A percentile compares a stretch with the other conserved stretches of the same genome.
Evolutionary conservation across 2,888 invertebrate genomes (phyloP).

Genomic region (Argynnis bischoffii): DNA sequence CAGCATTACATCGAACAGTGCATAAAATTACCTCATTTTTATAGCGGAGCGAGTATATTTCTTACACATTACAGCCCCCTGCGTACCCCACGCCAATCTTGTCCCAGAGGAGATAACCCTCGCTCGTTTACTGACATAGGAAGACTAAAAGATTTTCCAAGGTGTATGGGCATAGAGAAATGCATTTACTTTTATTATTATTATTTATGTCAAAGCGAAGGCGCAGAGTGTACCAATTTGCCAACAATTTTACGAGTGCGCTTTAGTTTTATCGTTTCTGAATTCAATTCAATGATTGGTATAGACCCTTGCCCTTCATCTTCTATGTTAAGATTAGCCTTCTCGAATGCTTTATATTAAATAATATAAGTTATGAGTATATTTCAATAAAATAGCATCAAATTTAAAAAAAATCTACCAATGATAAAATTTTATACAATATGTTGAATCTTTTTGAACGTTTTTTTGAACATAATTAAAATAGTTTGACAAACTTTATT

Average conservation of each 20-base stretch:
- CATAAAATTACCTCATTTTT: conserved; percentile 77
- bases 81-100: conserved; percentile 48
- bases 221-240: conserved; percentile 67
- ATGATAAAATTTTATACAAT: too few species aligned
- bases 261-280: conserved; percentile 70
- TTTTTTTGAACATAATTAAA: too few species aligned
- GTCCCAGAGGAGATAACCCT: conserved; percentile 63
- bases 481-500: too few species aligned
- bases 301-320: conserved; percentile 51
- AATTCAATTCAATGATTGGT: conserved; percentile 74
- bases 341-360: not conserved
- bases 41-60: conserved; percentile 63
- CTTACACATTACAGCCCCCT: conserved; percentile 54
- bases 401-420: too few species aligned
- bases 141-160: conserved; percentile 63
- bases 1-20: conserved; percentile 63
- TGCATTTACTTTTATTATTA: conserved; percentile 71
- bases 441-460: too few species aligned
- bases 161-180: conserved; percentile 57
- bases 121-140: conserved; percentile 47
- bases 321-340: not conserved
- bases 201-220: conserved; percentile 62
- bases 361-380: not conserved
- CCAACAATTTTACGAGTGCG: conserved; percentile 65
- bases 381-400: not conserved